Base-by-base conservation (phyloP, 2,888 invertebrate genomes). In the Colletes collaris region DNA sequence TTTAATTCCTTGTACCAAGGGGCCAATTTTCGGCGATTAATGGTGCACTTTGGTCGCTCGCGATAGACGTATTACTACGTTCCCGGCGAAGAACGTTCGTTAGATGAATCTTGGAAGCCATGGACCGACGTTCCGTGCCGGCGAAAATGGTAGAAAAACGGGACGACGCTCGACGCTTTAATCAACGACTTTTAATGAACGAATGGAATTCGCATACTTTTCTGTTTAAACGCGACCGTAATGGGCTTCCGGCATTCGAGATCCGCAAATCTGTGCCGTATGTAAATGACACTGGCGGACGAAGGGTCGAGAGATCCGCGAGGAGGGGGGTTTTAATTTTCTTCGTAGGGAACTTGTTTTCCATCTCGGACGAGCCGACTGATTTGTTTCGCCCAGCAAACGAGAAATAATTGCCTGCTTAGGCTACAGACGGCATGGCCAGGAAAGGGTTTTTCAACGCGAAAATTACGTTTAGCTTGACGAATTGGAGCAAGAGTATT, bases 161-260 rank as follows among this genome's bases (percentile, higher is more conserved):
- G 2, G 8, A 37, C 49, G 37, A 46, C 44, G 2, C 55, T 40
- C 7, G 59, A 16, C 46, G 71, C 35, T 76, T 71, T 71, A 71
- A 75, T 75, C 70, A 70, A 70, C 70, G 70, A 53, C 19, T 65
- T 65, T 64, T 75, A 71, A 71, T 40, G 71, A 60, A 71, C 46
- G 53, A 37, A 55, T 65, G 40, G 49, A 60, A 65, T 65, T 58
- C 59, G 13, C 16, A 49, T 52, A 10, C 37, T 49, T 64, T 52
- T 53, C 59, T 37, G 59, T 27, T 52, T 49, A 19, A 70, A 59
- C 10, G 50, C 63, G 35, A n/a, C 56, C 27, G 50, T 75, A 75
- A 75, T 56, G 56, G 44, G 46, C n/a, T 27, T 27, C 50, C 16
- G 40, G 63, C 49, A 46, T 75, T 70, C 50, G 50, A 10, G 44